Evolutionary conservation across 2,888 invertebrate species (phyloP).

Genomic region (Nemapogon koenigi): DNA sequence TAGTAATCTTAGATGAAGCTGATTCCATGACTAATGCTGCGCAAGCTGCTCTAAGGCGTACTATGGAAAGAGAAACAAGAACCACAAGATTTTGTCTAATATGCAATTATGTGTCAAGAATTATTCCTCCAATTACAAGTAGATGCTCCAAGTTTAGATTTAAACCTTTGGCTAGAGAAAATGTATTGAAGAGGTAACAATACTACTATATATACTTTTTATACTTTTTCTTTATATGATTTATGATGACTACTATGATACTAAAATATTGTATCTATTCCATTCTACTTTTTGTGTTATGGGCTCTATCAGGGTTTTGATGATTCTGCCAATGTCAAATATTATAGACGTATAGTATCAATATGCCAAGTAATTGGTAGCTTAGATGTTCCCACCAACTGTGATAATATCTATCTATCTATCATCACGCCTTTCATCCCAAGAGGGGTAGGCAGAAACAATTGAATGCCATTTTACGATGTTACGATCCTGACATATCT

Average conservation of each 20-base stretch:
- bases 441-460: no score
- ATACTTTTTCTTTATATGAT: neutral
- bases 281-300: no score
- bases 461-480: no score
- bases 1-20: conserved; percentile 97
- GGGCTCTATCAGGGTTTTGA: no score
- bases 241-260: neutral
- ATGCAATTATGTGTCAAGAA: conserved; percentile 97
- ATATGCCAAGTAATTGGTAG: no score
- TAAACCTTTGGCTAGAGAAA: conserved; percentile 81
- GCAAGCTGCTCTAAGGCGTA: conserved; percentile 93
- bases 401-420: no score
- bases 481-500: no score
- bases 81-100: conserved; percentile 97
- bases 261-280: no score
- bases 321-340: no score
- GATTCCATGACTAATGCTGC: conserved; percentile 99
- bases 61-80: conserved; percentile 95
- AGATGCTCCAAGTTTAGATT: conserved; percentile 98
- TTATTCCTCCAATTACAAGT: conserved; percentile 97
- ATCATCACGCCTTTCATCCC: no score
- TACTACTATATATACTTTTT: conserved; percentile 4
- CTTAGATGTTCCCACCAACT: no score
- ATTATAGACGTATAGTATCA: no score
- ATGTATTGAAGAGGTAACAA: conserved; percentile 67